Conservation (phyloP, 2,888 invertebrate genomes). For the Gandaritis pyraliata region DNA sequence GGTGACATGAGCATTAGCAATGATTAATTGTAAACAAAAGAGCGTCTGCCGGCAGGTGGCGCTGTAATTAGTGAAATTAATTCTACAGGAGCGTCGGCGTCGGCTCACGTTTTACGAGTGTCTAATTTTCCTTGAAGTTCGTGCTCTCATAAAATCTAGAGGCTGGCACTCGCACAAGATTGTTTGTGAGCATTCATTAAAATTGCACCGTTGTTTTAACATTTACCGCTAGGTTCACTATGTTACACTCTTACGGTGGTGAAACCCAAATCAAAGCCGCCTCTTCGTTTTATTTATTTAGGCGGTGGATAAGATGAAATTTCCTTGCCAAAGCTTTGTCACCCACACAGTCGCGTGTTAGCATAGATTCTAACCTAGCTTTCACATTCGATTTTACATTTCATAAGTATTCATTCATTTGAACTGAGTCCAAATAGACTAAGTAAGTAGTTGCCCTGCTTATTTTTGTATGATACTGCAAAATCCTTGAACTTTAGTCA, state of each 20-base stretch:
- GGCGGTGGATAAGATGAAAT: too few species aligned
- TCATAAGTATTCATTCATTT: not conserved
- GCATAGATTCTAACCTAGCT: too few species aligned
- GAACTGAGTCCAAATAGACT: not conserved
- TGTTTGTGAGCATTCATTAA: constrained; percentile 60
- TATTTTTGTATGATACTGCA: constrained; percentile 3
- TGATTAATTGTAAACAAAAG: constrained; percentile 51
- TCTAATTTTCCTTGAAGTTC: constrained; percentile 54
- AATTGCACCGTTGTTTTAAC: constrained; percentile 47
- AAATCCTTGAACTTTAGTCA: constrained; percentile 5
- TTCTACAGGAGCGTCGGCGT: constrained; percentile 42
- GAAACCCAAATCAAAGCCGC: constrained; percentile 1
- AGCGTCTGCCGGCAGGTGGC: constrained; percentile 46
- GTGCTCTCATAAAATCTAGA: constrained; percentile 56
- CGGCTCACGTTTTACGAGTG: constrained; percentile 36
- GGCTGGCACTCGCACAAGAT: constrained; percentile 53
- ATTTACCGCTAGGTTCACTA: constrained; percentile 17
- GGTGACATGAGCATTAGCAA: constrained; percentile 35
- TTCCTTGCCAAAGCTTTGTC: too few species aligned
- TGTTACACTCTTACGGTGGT: not conserved
- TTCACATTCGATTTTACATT: too few species aligned
- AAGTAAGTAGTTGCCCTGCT: not conserved
- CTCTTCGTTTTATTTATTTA: constrained; percentile 2
- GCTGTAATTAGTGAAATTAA: constrained; percentile 55
- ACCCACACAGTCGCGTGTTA: too few species aligned